Evolutionary conservation across 2,888 invertebrate species (phyloP).

Genomic region (Drosophila meridiana): DNA sequence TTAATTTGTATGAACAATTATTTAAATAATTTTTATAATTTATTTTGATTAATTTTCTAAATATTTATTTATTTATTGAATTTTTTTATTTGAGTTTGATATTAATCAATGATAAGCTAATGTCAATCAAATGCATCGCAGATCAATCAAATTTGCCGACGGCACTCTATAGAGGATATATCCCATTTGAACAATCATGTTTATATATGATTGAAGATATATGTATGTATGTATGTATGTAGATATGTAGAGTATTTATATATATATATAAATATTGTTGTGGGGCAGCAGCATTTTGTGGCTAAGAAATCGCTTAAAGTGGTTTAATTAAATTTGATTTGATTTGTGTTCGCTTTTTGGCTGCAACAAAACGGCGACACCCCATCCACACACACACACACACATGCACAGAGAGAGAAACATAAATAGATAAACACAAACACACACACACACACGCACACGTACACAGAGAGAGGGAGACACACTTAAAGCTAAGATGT

Average conservation of each 20-base stretch:
- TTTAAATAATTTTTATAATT: no score
- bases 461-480: neutral
- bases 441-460: neutral
- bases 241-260: neutral
- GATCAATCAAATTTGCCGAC: conserved; percentile 10
- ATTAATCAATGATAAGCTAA: neutral
- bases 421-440: neutral
- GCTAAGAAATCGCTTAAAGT: conserved; percentile 60
- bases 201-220: neutral
- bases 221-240: neutral
- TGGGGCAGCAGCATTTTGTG: conserved; percentile 42
- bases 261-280: conserved; percentile 1
- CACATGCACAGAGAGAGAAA: neutral
- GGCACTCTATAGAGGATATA: conserved; percentile 9
- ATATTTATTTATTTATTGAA: neutral
- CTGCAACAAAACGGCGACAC: conserved; percentile 46
- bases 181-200: neutral
- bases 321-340: conserved; percentile 72
- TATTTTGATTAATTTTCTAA: no score
- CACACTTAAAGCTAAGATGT: conserved; percentile 51
- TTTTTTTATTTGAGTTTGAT: neutral
- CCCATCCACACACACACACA: conserved; percentile 19
- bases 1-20: no score
- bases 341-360: conserved; percentile 41
- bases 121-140: neutral